phyloP scores from a whole-genome alignment of 2,113 vertebrate species.

The Ascaphus truei region DNA sequence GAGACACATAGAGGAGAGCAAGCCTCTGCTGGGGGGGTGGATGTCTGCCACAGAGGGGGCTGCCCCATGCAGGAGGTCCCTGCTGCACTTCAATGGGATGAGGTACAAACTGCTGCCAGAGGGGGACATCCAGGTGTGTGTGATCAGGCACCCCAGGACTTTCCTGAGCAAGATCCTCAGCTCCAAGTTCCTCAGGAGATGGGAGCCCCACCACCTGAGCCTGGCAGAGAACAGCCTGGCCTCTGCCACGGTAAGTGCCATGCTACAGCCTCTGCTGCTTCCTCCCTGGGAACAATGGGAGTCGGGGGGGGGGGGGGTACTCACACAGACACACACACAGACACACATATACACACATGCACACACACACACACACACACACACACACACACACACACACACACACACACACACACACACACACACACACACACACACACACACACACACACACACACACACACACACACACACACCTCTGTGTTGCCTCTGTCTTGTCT shows the following conservation, averaged over 20 bases:
- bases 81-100: slow-evolving; percentile 85
- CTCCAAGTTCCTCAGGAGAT: slow-evolving; percentile 91
- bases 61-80: slow-evolving; percentile 79
- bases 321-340: too few relatives aligned
- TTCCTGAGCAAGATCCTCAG: slow-evolving; percentile 98
- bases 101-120: slow-evolving; percentile 96
- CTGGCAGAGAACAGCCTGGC: slow-evolving; percentile 87
- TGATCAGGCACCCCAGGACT: slow-evolving; percentile 91
- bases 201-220: slow-evolving; percentile 95
- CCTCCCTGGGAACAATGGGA: too few relatives aligned
- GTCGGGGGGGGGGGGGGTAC: too few relatives aligned
- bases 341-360: too few relatives aligned
- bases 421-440: too few relatives aligned
- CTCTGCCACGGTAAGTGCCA: slow-evolving; percentile 87
- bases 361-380: too few relatives aligned
- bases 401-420: too few relatives aligned
- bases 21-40: slow-evolving; percentile 82
- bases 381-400: too few relatives aligned
- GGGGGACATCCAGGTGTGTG: slow-evolving; percentile 97
- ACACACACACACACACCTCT: too few relatives aligned
- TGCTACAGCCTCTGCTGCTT: too few relatives aligned
- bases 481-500: too few relatives aligned
- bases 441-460: too few relatives aligned
- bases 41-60: slow-evolving; percentile 75
- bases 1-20: slow-evolving; percentile 86